Evolutionary conservation across 2,797 vertebrate genomes (phyloP).

Genomic region (Amphiprion clarkii): DNA sequence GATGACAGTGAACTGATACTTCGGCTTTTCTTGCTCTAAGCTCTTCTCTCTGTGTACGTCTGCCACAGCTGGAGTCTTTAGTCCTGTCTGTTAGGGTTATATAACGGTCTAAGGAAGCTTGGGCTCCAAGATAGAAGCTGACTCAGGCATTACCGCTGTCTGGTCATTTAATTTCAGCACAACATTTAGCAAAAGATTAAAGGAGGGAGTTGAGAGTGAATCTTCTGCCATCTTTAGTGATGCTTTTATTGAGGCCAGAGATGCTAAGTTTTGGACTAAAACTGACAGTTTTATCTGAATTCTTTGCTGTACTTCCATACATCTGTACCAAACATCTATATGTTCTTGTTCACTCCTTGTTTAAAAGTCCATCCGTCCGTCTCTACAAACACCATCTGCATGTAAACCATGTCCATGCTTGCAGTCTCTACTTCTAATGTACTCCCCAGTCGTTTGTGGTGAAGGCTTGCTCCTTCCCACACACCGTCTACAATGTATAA

Average conservation of each 20-base stretch:
- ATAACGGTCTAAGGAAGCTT: conserved; percentile 63
- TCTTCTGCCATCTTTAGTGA: conserved; percentile 34
- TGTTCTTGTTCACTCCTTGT: conserved; percentile 40
- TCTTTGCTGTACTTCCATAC: conserved; percentile 18
- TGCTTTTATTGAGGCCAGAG: conserved; percentile 49
- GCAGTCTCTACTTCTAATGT: conserved; percentile 33
- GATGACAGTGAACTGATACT: conserved; percentile 51
- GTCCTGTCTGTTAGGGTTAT: conserved; percentile 70
- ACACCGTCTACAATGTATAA: conserved; percentile 32
- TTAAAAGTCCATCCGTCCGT: conserved; percentile 17
- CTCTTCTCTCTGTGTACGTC: conserved; percentile 40
- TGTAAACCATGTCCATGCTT: conserved; percentile 38
- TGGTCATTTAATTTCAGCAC: conserved; percentile 70
- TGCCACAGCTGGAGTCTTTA: conserved; percentile 64
- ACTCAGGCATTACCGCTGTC: conserved; percentile 64
- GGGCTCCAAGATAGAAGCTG: conserved; percentile 69
- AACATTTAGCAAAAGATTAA: conserved; percentile 67
- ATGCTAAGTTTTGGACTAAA: conserved; percentile 20
- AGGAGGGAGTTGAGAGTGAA: conserved; percentile 53
- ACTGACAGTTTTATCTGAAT: conserved; percentile 6
- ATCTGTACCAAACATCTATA: conserved; percentile 22
- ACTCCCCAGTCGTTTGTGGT: conserved; percentile 27
- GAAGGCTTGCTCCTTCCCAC: conserved; percentile 41
- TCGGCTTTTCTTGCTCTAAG: conserved; percentile 42
- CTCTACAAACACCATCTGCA: conserved; percentile 49